These are phyloP conservation scores for Myxocyprinus asiaticus DNA, from an alignment of 2,113 vertebrate genomes.

Conservation along the genomic window DNA sequence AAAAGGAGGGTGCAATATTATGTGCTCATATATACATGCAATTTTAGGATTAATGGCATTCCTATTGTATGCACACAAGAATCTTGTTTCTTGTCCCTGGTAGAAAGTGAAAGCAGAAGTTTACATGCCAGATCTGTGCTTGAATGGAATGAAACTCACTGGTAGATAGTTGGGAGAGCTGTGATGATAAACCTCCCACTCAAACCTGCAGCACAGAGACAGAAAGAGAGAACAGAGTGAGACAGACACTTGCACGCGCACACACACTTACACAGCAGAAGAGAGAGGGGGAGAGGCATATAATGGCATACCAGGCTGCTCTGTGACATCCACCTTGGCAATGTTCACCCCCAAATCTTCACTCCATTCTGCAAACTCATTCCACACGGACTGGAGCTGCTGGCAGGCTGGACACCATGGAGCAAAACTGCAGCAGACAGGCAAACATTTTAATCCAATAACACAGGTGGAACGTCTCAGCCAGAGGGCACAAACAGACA, in stretches of 20 bases:
- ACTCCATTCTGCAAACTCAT: constrained; percentile 91
- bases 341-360: constrained; percentile 92
- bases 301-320: constrained; percentile 83
- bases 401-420: constrained; percentile 97
- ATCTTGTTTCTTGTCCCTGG: too few relatives aligned
- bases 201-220: constrained; percentile 76
- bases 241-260: not conserved
- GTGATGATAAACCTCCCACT: constrained; percentile 95
- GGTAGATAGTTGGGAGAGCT: constrained; percentile 96
- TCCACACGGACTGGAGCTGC: constrained; percentile 91
- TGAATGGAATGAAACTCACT: constrained; percentile 79
- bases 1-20: too few relatives aligned
- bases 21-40: not conserved
- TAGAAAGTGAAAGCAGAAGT: not conserved
- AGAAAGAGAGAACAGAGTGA: constrained; percentile 33
- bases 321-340: constrained; percentile 95
- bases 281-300: not conserved
- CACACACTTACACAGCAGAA: not conserved
- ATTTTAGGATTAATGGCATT: not conserved
- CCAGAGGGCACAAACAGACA: constrained; percentile 3
- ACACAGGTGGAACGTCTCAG: not conserved
- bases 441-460: constrained; percentile 16
- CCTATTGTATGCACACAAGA: not conserved
- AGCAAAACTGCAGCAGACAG: constrained; percentile 80
- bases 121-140: not conserved